Conservation (phyloP, 2,113 vertebrate genomes). For the Machaerirhynchus nigripectus region DNA sequence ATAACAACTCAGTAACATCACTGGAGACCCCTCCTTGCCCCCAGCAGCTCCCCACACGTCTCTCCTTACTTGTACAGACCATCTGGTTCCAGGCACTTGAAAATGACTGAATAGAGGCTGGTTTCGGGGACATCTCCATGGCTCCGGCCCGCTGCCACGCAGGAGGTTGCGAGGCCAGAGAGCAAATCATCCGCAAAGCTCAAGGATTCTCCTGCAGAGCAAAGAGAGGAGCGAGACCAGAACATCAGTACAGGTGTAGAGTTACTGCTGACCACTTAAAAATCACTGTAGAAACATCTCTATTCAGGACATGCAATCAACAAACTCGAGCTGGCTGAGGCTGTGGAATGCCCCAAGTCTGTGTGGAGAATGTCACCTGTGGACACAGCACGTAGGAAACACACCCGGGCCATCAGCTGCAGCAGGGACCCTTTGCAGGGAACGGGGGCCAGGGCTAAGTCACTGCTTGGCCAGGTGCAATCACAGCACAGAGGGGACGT, state of each 20-base stretch:
- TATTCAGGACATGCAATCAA: not conserved
- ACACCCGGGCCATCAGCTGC: not conserved
- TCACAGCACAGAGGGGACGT: not conserved
- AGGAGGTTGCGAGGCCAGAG: conserved; percentile 91
- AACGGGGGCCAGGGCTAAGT: not conserved
- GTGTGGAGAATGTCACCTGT: not conserved
- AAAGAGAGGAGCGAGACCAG: conserved; percentile 5
- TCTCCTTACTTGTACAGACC: conserved; percentile 95
- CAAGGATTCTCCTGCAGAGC: conserved; percentile 88
- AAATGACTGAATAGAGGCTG: conserved; percentile 91
- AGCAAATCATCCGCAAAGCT: conserved; percentile 95
- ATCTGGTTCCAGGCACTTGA: conserved; percentile 98
- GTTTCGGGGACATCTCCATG: conserved; percentile 83
- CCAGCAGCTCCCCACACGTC: not conserved
- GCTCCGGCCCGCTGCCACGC: conserved; percentile 89
- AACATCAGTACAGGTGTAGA: not conserved
- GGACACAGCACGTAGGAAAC: not conserved
- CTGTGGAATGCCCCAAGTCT: not conserved
- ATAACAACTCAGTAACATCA: not conserved
- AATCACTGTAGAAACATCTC: not conserved
- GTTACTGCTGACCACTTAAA: not conserved
- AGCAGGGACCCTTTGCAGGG: not conserved
- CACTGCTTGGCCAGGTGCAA: not conserved
- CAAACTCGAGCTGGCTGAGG: not conserved
- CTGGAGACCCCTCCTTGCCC: not conserved